Percentiles rank a stretch among this genome's conserved stretches.
These are phyloP conservation scores for Drosophila pseudoananassae DNA, from an alignment of 1,140 invertebrate genomes.

Conservation along the genomic window DNA sequence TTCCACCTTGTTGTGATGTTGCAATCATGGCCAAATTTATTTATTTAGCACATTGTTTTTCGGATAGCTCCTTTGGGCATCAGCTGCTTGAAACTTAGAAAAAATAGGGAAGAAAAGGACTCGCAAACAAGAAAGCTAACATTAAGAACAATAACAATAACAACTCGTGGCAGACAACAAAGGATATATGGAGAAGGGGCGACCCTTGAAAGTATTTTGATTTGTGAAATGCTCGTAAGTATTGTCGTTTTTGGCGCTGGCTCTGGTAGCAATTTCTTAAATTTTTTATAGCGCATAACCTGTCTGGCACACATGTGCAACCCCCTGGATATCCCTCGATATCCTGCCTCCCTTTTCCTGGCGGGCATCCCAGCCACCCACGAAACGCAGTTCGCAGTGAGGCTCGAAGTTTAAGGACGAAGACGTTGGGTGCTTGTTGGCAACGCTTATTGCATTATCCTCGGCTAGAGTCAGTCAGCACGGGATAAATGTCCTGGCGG, in stretches of 20 bases:
- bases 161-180: slow-evolving; percentile 62
- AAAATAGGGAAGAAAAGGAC: slow-evolving; percentile 19
- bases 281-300: slow-evolving; percentile 81
- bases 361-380: slow-evolving; percentile 27
- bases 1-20: slow-evolving; percentile 47
- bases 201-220: slow-evolving; percentile 70
- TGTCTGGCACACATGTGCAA: slow-evolving; percentile 75
- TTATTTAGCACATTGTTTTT: slow-evolving; percentile 75
- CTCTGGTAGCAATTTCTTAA: slow-evolving; percentile 75
- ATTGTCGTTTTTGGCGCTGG: slow-evolving; percentile 74
- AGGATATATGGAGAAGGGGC: slow-evolving; percentile 9
- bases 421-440: slow-evolving; percentile 57
- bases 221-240: slow-evolving; percentile 80
- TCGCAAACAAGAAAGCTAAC: slow-evolving; percentile 34
- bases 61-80: slow-evolving; percentile 39
- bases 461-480: slow-evolving; percentile 43
- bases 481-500: slow-evolving; percentile 19
- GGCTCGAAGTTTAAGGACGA: slow-evolving; percentile 62
- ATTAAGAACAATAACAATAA: slow-evolving; percentile 44
- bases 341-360: not conserved
- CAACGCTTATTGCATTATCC: slow-evolving; percentile 80
- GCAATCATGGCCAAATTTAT: slow-evolving; percentile 60
- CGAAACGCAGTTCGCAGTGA: slow-evolving; percentile 55
- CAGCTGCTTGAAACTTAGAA: slow-evolving; percentile 46
- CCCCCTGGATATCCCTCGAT: not conserved